Base-by-base conservation (phyloP, 2,113 vertebrate genomes). In the Grus americana region DNA sequence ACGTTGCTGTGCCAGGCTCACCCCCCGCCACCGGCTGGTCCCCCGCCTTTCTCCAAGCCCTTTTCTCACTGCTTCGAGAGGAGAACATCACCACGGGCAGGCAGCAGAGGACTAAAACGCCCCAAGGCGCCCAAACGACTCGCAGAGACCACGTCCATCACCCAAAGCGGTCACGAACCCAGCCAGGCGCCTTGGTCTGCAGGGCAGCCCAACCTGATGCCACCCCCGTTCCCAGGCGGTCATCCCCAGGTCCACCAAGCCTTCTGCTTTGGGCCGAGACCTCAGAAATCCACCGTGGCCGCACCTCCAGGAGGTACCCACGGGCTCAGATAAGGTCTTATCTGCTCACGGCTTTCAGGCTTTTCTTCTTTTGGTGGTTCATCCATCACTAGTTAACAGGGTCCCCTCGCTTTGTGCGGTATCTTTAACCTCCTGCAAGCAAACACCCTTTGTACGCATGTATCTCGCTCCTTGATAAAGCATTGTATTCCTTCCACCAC, bases 401-500 rank as follows among this genome's bases (percentile, higher is more conserved):
- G 75, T 52, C 59, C 91, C 86, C 58, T 91, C 46, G 9, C 95
- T 93, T 96, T 93, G 88, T 95, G 63, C 3, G 1, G 11, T 93
- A 93, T 92, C 95, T 95, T 87, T 93, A 76, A 55, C 90, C 82
- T 92, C 73, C 42, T 57, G 6, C 18, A 13, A 87, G 90, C 75
- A 95, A 95, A 96, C 90, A 95, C 79, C 88, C 78, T 96, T 93
- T 93, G 91, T 87, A 68, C 68, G 50, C 91, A 76, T 58, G 91
- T 63, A 90, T 95, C 91, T 95, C 6, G 1, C 74, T 90, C 63
- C 26, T 49, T 59, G 81, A 79, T 67, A 79, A 22, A 8, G 72
- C 13, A 96, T 96, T 96, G 95, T 96, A 90, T 96, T 96, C 93
- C 81, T 68, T 84, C 86, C 81, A 92, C 59, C 58, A 26, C 73